Evolutionary conservation across 2,888 invertebrate species (phyloP), one percentile per base, ranked within the genome.

Genomic region (Clivina fossor): DNA sequence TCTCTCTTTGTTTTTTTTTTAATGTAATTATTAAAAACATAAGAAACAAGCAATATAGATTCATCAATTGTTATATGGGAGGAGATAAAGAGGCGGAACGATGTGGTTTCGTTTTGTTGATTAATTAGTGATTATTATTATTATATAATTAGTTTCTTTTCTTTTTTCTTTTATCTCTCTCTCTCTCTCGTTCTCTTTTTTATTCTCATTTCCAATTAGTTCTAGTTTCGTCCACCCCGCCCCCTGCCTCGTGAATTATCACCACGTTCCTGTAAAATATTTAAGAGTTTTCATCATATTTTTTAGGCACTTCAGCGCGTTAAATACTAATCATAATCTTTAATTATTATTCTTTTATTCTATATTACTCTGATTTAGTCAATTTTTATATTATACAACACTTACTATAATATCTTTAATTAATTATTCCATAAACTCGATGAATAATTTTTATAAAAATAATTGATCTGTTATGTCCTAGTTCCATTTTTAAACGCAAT

Each of bases 41-140:
- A 49, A 43, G 48, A 56, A 56, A 56, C 49, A 56, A 56, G 56
- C 56, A 49, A 32, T 43, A 46, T 49, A 54, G 37, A 46, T n/a
- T 38, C 37, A 53, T 53, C 43, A 53, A 35, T n/a, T 49, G 38
- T 38, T 49, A 49, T 37, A 49, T 37, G 49, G 49, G 62, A n/a
- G n/a, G n/a, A n/a, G 68, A 67, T 68, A 68, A n/a, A n/a, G 66
- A 66, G 69, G 69, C 68, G 66, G 68, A 66, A 67, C 64, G 68
- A 67, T 65, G 65, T 63, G 59, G 65, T 64, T n/a, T 62, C 60
- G 60, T 64, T 60, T 64, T 53, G 22, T 53, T 43, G 35, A 53
- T 43, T 51, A 35, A 51, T 41, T 53, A 53, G 24, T 44, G 43
- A 35, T 53, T 44, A 44, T 40, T 28, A 26, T 49, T 60, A 59